Percentiles rank a stretch among this genome's conserved stretches.
Conservation (phyloP, 2,797 vertebrate species). For the Sorex maritimensis region DNA sequence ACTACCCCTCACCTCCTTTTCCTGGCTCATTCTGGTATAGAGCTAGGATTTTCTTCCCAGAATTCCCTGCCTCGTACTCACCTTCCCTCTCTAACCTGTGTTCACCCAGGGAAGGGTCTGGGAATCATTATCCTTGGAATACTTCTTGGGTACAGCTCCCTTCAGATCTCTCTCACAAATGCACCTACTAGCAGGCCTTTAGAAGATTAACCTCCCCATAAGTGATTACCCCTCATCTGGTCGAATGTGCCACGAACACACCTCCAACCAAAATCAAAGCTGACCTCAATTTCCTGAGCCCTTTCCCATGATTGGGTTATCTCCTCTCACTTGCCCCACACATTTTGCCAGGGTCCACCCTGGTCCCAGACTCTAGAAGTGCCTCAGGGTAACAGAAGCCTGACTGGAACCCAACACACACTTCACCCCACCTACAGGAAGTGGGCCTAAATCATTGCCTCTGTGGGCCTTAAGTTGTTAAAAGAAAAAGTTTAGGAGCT, state of each 20-base stretch:
- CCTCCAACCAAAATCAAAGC: background rate
- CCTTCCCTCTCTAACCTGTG: background rate
- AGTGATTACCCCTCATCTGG: background rate
- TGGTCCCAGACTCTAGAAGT: no score
- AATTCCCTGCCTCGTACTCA: fast-evolving
- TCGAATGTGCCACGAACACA: no score
- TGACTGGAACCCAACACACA: no score
- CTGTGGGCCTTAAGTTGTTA: background rate
- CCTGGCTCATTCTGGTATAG: background rate
- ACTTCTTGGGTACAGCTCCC: no score
- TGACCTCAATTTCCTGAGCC: background rate
- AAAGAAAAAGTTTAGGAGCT: background rate
- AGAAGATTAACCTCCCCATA: background rate
- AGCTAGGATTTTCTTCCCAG: background rate
- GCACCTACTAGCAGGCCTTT: background rate
- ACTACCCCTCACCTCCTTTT: background rate
- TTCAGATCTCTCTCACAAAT: background rate
- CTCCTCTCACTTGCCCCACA: fast-evolving
- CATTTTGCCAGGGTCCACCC: background rate
- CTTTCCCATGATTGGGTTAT: background rate
- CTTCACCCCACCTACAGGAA: background rate
- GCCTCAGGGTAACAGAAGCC: no score
- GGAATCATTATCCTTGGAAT: no score
- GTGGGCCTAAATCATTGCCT: background rate
- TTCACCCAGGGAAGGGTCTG: background rate